phyloP scores from a whole-genome alignment of 2,113 vertebrate genomes.

The Pantherophis guttatus region DNA sequence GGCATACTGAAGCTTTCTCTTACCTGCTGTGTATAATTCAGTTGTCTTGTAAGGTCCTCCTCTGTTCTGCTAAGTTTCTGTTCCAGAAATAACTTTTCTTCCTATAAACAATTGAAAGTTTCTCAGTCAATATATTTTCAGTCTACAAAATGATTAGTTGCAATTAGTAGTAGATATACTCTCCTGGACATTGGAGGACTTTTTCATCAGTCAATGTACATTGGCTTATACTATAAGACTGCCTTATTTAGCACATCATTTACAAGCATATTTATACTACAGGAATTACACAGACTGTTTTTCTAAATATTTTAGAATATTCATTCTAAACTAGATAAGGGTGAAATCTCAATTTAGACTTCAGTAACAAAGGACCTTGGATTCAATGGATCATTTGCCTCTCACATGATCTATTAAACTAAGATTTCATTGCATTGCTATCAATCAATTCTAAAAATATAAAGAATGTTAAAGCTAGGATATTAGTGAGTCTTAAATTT shows the following conservation, averaged over 20 bases:
- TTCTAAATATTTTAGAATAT: background rate
- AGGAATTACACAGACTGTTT: background rate
- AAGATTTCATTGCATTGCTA: background rate
- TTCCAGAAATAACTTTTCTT: constrained; percentile 80
- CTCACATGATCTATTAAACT: background rate
- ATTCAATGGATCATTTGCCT: background rate
- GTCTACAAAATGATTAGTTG: constrained; percentile 24
- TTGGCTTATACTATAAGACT: background rate
- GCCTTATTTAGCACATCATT: constrained; percentile 16
- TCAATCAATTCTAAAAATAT: background rate
- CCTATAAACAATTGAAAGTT: constrained; percentile 66
- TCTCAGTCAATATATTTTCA: constrained; percentile 12
- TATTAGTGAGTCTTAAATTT: background rate
- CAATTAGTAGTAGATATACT: background rate
- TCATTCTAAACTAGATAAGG: background rate
- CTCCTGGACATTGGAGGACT: background rate
- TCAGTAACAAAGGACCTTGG: background rate
- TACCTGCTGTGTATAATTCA: constrained; percentile 88
- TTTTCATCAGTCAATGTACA: background rate
- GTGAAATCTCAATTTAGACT: background rate
- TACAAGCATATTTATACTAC: background rate
- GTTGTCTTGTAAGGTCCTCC: constrained; percentile 83
- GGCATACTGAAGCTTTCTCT: background rate
- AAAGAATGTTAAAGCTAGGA: background rate
- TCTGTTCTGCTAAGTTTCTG: constrained; percentile 81